These are phyloP conservation scores for Enteromius fasciolatus DNA, from an alignment of 2,797 vertebrate genomes.

Conservation along the genomic window DNA sequence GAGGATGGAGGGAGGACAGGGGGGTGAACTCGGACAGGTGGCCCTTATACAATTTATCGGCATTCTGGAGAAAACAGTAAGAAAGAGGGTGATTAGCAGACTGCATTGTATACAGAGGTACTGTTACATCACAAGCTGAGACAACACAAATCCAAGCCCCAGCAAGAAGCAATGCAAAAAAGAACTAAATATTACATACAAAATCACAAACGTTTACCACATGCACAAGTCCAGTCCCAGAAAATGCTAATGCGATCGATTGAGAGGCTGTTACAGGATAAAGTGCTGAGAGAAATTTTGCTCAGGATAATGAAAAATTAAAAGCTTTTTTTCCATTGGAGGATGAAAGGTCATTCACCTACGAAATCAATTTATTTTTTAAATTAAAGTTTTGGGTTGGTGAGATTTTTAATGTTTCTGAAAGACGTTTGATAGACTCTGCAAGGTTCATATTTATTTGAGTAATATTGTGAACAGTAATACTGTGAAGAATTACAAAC, in stretches of 20 bases:
- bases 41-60: slow-evolving; percentile 78
- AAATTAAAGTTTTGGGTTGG: not conserved
- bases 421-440: not conserved
- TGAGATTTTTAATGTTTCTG: not conserved
- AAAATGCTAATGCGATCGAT: slow-evolving; percentile 1
- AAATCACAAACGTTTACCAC: slow-evolving; percentile 1
- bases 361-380: not conserved
- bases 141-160: slow-evolving; percentile 25
- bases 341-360: not conserved
- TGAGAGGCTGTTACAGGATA: not conserved
- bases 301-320: not conserved
- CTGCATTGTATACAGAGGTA: not conserved
- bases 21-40: slow-evolving; percentile 86
- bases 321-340: too few species aligned
- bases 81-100: slow-evolving; percentile 12
- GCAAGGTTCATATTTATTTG: not conserved
- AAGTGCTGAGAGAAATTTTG: not conserved
- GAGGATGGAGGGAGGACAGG: slow-evolving; percentile 81
- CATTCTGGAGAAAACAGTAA: slow-evolving; percentile 74
- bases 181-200: not conserved
- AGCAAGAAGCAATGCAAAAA: slow-evolving; percentile 25
- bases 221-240: slow-evolving; percentile 25
- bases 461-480: not conserved
- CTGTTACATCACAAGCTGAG: not conserved
- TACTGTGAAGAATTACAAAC: not conserved